Percentiles rank a stretch among this genome's conserved stretches.
phyloP scores from a whole-genome alignment of 2,888 invertebrate species.

The Adineta ricciae region DNA sequence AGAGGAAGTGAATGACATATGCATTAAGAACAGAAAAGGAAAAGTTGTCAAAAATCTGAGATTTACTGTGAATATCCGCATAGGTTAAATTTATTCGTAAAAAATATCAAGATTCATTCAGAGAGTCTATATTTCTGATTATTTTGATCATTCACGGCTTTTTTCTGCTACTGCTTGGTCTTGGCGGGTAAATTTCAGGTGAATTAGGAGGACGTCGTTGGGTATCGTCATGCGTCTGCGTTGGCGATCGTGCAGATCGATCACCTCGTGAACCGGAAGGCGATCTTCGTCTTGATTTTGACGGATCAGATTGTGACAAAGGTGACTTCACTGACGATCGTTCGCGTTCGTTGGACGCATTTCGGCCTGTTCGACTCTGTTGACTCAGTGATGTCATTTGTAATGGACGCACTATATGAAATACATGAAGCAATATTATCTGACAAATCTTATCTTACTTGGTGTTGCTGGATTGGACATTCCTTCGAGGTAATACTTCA shows the following conservation, averaged over 20 bases:
- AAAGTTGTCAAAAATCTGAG: no score
- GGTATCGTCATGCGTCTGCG: neutral
- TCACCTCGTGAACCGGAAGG: neutral
- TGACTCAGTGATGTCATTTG: neutral
- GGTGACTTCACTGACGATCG: neutral
- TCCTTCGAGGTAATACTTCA: neutral
- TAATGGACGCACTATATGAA: neutral
- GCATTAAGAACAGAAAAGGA: no score
- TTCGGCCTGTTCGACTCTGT: neutral
- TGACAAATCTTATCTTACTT: neutral
- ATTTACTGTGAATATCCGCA: no score
- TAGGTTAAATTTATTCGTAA: no score
- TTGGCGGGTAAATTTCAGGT: no score
- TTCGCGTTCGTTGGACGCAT: neutral
- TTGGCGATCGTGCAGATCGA: neutral
- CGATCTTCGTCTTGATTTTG: neutral
- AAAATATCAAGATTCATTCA: no score
- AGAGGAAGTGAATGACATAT: no score
- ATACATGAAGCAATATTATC: no score
- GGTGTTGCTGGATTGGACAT: neutral
- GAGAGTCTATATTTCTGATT: no score
- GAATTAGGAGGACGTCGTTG: neutral
- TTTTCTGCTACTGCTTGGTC: no score
- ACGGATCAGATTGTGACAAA: neutral
- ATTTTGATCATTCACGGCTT: no score